phyloP scores from a whole-genome alignment of 1,140 invertebrate species.

The Drosophila pachea region DNA sequence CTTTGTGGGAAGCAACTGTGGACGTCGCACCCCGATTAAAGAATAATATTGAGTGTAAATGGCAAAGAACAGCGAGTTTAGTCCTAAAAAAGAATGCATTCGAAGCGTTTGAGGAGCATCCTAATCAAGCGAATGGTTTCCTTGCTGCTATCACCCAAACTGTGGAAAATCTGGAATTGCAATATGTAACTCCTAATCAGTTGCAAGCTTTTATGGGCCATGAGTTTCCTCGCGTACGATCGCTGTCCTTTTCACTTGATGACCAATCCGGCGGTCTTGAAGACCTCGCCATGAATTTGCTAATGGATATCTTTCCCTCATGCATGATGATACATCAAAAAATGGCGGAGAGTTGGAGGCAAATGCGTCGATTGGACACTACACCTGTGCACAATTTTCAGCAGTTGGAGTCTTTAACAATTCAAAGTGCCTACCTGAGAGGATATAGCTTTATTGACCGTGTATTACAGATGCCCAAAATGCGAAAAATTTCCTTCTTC shows the following conservation, averaged over 20 bases:
- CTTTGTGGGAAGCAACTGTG: slow-evolving; percentile 14
- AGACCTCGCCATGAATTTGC: too few species aligned
- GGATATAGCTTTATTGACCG: neutral
- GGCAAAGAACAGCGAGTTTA: slow-evolving; percentile 7
- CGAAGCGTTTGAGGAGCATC: neutral
- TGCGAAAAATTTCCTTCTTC: neutral
- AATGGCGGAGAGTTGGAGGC: too few species aligned
- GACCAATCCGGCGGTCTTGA: too few species aligned
- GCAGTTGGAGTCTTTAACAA: slow-evolving; percentile 8
- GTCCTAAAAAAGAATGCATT: neutral
- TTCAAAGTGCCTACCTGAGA: neutral
- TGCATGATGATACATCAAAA: too few species aligned
- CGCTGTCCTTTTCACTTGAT: too few species aligned
- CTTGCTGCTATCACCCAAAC: slow-evolving; percentile 7
- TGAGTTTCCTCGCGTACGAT: too few species aligned
- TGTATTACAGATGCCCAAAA: neutral
- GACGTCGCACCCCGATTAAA: neutral
- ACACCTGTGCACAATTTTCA: neutral
- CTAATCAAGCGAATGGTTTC: neutral
- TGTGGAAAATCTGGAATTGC: neutral
- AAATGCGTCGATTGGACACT: slow-evolving; percentile 21
- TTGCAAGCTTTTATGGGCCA: too few species aligned
- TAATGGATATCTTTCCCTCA: too few species aligned
- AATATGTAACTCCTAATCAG: neutral
- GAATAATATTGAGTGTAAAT: slow-evolving; percentile 4